Evolutionary conservation across 2,797 vertebrate genomes (phyloP).

Genomic region (Chrysolophus pictus): DNA sequence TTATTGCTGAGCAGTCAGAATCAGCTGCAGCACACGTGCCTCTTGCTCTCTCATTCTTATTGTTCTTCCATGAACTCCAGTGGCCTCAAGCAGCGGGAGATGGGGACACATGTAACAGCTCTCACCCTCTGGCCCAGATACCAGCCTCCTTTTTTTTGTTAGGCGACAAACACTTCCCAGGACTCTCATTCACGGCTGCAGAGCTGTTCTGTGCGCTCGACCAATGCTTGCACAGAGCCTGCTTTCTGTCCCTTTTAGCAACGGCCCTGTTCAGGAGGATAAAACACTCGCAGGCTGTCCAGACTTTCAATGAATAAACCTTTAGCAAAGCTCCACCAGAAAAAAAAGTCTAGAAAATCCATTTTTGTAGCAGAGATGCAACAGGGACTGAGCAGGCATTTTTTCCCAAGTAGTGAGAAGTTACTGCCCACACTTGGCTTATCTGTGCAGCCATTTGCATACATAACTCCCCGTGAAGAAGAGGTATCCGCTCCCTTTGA

Average conservation of each 20-base stretch:
- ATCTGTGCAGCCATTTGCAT: slow-evolving; percentile 59
- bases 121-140: slow-evolving; percentile 79
- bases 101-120: slow-evolving; percentile 78
- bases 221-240: neutral
- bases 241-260: neutral
- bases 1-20: slow-evolving; percentile 68
- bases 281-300: neutral
- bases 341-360: neutral
- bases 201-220: neutral
- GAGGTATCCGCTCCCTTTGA: slow-evolving; percentile 61
- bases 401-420: slow-evolving; percentile 20
- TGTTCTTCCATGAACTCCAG: slow-evolving; percentile 76
- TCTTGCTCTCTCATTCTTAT: slow-evolving; percentile 67
- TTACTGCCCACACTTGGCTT: slow-evolving; percentile 44
- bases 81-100: slow-evolving; percentile 76
- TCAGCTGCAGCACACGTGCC: slow-evolving; percentile 79
- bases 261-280: neutral
- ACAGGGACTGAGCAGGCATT: neutral
- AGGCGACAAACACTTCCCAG: slow-evolving; percentile 44
- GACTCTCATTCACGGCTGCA: neutral
- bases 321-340: neutral
- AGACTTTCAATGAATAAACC: neutral
- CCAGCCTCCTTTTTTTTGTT: slow-evolving; percentile 36
- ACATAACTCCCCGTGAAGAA: slow-evolving; percentile 56
- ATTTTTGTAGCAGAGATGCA: neutral